These are phyloP conservation scores for Notothenia coriiceps DNA, from an alignment of 2,113 vertebrate genomes.

Conservation along the genomic window DNA sequence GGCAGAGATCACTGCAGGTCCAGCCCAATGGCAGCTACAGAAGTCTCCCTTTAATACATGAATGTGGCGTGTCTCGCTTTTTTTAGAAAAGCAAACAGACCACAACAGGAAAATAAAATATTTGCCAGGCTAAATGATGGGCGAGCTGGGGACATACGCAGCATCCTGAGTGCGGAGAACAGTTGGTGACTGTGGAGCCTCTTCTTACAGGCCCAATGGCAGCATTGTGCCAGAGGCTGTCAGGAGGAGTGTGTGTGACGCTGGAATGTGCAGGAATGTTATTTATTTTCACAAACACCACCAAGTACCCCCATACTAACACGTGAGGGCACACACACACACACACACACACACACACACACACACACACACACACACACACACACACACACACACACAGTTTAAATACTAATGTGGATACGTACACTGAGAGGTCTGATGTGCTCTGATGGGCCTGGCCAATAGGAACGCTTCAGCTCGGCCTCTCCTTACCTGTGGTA, in stretches of 20 bases:
- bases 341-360: conserved; percentile 20
- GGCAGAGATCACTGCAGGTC: conserved; percentile 26
- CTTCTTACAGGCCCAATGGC: conserved; percentile 63
- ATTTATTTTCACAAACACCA: conserved; percentile 79
- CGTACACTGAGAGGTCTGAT: conserved; percentile 32
- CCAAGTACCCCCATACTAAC: conserved; percentile 29
- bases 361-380: no score
- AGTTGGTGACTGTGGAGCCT: conserved; percentile 71
- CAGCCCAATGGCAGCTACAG: conserved; percentile 34
- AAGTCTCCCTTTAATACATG: conserved; percentile 67
- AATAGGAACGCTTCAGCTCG: conserved; percentile 42
- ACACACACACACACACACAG: conserved; percentile 19
- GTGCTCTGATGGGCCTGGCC: conserved; percentile 23
- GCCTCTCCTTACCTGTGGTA: conserved; percentile 28
- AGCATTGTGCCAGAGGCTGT: conserved; percentile 56
- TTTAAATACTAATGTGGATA: conserved; percentile 7
- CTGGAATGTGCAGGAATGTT: conserved; percentile 75
- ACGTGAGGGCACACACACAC: conserved; percentile 26
- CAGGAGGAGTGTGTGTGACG: conserved; percentile 54
- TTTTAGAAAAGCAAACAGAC: conserved; percentile 79
- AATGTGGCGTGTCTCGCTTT: conserved; percentile 60
- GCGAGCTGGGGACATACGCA: conserved; percentile 54
- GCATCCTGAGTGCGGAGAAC: conserved; percentile 58
- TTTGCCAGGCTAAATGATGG: conserved; percentile 74
- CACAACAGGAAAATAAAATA: conserved; percentile 84